Conservation (phyloP, 2,113 vertebrate species). For the Proteles cristata region DNA sequence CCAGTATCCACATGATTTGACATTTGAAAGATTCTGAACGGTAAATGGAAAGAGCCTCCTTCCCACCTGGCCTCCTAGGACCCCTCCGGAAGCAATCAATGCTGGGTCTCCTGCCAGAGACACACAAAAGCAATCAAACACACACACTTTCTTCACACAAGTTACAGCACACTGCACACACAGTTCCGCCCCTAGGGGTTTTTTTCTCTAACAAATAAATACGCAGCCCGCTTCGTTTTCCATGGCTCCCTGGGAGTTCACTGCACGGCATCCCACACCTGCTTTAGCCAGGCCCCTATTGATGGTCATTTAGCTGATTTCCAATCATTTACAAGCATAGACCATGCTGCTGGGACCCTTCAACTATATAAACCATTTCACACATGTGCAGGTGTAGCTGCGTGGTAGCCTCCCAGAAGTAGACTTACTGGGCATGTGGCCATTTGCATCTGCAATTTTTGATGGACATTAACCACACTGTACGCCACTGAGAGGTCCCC, state of each 20-base stretch:
- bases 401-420: background rate
- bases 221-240: fast-evolving
- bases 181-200: background rate
- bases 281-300: background rate
- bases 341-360: background rate
- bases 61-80: background rate
- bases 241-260: fast-evolving
- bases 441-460: background rate
- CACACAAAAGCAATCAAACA: background rate
- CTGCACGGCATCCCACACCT: background rate
- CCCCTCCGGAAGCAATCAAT: too few species aligned
- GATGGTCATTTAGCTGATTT: background rate
- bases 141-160: background rate
- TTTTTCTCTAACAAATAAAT: background rate
- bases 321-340: background rate
- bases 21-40: background rate
- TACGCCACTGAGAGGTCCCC: background rate
- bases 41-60: background rate
- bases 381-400: background rate
- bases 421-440: background rate
- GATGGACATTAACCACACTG: background rate
- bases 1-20: background rate
- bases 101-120: background rate
- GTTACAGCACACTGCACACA: background rate
- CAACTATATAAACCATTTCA: background rate